phyloP scores from a whole-genome alignment of 2,797 vertebrate genomes.

The Aythya fuligula region DNA sequence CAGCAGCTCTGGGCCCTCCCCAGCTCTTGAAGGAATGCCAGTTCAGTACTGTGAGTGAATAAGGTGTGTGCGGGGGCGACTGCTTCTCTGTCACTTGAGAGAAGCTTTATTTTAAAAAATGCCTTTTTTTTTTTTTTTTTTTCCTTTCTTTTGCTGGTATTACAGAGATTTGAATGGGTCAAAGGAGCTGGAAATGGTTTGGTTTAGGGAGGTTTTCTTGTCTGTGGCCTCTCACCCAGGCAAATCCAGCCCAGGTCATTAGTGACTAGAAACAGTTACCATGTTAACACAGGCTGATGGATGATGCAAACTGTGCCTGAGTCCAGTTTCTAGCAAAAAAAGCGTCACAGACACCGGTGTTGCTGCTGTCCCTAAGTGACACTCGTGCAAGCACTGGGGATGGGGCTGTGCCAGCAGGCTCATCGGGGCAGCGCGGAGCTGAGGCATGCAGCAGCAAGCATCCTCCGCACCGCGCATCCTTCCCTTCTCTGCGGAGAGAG shows the following conservation, averaged over 20 bases:
- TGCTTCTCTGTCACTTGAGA: constrained; percentile 53
- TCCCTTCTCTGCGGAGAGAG: background rate
- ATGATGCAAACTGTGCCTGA: background rate
- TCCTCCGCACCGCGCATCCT: background rate
- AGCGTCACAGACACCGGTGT: background rate
- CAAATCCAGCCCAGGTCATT: background rate
- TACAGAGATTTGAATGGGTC: background rate
- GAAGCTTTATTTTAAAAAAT: constrained; percentile 43
- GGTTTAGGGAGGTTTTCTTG: background rate
- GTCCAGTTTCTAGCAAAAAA: background rate
- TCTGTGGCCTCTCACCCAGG: background rate
- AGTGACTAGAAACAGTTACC: constrained; percentile 1
- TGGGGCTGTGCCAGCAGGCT: background rate
- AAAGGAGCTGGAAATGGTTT: background rate
- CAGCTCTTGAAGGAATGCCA: constrained; percentile 53
- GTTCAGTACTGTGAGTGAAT: constrained; percentile 37
- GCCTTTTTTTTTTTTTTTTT: background rate
- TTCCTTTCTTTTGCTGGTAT: background rate
- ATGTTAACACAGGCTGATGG: background rate
- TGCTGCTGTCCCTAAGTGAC: background rate
- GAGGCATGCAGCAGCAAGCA: background rate
- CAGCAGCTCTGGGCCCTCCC: constrained; percentile 47
- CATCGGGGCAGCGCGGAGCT: background rate
- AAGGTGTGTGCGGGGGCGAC: constrained; percentile 50
- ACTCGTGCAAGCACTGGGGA: background rate